phyloP scores from a whole-genome alignment of 92 coral and sea anemone genomes.

The Umimayanthus chanpuru region DNA sequence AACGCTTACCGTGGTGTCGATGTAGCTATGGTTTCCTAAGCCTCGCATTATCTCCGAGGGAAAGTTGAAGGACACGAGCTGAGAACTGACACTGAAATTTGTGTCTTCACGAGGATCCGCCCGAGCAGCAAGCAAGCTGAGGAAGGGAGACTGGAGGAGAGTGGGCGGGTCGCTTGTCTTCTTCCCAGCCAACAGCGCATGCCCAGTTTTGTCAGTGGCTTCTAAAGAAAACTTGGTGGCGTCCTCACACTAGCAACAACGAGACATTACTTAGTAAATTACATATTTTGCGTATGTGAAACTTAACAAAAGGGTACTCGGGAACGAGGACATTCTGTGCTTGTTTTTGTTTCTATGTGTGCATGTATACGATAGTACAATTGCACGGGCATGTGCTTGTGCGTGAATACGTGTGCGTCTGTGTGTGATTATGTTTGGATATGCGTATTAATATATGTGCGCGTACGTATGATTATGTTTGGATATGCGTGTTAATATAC shows the following conservation, averaged over 20 bases:
- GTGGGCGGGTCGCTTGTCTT: slow-evolving; percentile 4
- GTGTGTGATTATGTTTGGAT: too few relatives aligned
- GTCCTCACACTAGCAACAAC: background rate
- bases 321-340: too few relatives aligned
- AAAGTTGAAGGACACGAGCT: slow-evolving; percentile 8
- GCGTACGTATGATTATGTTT: background rate
- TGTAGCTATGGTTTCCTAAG: slow-evolving; percentile 20
- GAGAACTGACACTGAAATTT: slow-evolving; percentile 13
- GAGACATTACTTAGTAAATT: background rate
- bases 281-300: background rate
- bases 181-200: slow-evolving; percentile 28
- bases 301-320: background rate
- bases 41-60: slow-evolving; percentile 4
- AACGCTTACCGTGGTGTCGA: slow-evolving; percentile 28
- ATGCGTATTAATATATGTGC: background rate
- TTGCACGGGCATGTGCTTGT: background rate
- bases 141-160: slow-evolving; percentile 1
- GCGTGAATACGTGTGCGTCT: background rate
- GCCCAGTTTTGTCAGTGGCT: slow-evolving; percentile 28
- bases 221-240: slow-evolving; percentile 1
- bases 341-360: background rate
- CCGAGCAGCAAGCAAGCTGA: slow-evolving; percentile 13
- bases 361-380: background rate
- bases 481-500: background rate
- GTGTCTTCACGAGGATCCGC: background rate